Evolutionary conservation across 2,888 invertebrate genomes (phyloP).

Genomic region (Andrena bicolor): DNA sequence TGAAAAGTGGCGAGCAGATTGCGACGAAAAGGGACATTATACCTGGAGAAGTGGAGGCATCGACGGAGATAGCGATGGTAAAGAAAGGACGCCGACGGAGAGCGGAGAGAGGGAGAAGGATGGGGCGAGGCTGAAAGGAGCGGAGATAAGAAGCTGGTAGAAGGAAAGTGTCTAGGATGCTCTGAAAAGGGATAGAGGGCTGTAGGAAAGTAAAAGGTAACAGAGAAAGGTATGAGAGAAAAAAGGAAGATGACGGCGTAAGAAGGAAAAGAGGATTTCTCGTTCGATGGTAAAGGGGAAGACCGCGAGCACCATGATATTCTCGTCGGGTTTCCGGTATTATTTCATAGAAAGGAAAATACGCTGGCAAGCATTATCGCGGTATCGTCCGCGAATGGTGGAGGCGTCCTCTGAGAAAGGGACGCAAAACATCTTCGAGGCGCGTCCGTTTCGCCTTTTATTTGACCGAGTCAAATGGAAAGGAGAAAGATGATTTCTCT

Average conservation of each 20-base stretch:
- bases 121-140: slow-evolving; percentile 48
- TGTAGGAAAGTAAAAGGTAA: slow-evolving; percentile 38
- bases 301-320: slow-evolving; percentile 51
- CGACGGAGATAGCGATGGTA: slow-evolving; percentile 65
- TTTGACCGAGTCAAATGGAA: slow-evolving; percentile 57
- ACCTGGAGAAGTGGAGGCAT: slow-evolving; percentile 58
- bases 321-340: slow-evolving; percentile 55
- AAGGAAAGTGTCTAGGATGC: slow-evolving; percentile 50
- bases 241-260: slow-evolving; percentile 23
- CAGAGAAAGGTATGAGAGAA: slow-evolving; percentile 1
- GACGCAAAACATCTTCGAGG: slow-evolving; percentile 57
- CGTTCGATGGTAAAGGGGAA: slow-evolving; percentile 27
- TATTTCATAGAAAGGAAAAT: slow-evolving; percentile 66
- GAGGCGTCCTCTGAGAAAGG: slow-evolving; percentile 8
- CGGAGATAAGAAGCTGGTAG: slow-evolving; percentile 58
- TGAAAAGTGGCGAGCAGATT: slow-evolving; percentile 76
- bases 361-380: slow-evolving; percentile 56
- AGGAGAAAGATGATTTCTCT: slow-evolving; percentile 60
- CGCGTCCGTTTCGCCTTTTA: slow-evolving; percentile 37
- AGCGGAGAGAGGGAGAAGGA: background rate
- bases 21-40: slow-evolving; percentile 70
- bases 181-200: slow-evolving; percentile 13
- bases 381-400: slow-evolving; percentile 41
- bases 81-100: background rate
- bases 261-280: slow-evolving; percentile 20